Evolutionary conservation across 2,797 vertebrate species (phyloP).

Genomic region (Anisognathus igniventris): DNA sequence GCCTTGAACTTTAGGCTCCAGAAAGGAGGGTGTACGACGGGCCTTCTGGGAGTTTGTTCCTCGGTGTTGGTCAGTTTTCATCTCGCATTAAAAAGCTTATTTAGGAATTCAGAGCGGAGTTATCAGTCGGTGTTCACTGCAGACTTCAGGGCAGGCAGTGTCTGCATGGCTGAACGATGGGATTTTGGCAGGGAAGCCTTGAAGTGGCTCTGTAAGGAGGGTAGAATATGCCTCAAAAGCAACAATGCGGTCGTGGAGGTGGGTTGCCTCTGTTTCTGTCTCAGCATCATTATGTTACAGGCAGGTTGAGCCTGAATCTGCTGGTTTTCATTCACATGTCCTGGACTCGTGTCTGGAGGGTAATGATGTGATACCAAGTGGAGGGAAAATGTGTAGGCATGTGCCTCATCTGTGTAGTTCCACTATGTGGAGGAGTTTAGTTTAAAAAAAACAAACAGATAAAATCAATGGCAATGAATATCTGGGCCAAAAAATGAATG

Average conservation of each 20-base stretch:
- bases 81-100: fast-evolving
- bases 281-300: background rate
- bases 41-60: background rate
- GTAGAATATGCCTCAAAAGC: background rate
- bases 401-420: background rate
- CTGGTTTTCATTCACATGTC: background rate
- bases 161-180: background rate
- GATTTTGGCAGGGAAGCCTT: background rate
- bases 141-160: background rate
- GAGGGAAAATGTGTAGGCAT: background rate
- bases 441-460: background rate
- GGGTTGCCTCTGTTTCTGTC: background rate
- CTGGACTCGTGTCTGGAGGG: background rate
- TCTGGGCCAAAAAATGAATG: background rate
- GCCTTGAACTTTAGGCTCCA: background rate
- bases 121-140: fast-evolving
- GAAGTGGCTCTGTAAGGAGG: background rate
- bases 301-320: background rate
- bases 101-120: background rate
- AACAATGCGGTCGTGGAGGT: fast-evolving
- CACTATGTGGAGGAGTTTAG: background rate
- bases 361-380: background rate
- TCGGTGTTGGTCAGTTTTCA: background rate
- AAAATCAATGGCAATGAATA: background rate
- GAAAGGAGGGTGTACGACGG: background rate